A percentile compares a stretch with the other conserved stretches of the same genome.
These are phyloP conservation scores for Malurus elegans DNA, from an alignment of 2,113 vertebrate genomes.

Conservation along the genomic window DNA sequence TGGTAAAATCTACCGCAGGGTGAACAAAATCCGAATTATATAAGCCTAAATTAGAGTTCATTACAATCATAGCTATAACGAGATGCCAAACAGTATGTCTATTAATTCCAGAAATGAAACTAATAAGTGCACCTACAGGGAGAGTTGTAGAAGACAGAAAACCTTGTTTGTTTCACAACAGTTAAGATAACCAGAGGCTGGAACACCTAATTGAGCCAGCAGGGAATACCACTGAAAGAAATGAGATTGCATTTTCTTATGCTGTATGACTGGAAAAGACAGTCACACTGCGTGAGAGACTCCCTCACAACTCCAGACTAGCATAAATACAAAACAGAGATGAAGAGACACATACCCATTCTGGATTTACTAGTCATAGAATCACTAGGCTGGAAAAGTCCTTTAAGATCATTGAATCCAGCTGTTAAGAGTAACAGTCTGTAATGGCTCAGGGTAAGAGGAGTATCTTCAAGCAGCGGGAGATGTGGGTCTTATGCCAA, in stretches of 20 bases:
- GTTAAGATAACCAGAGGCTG: neutral
- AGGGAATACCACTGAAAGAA: neutral
- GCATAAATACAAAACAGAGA: neutral
- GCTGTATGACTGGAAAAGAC: neutral
- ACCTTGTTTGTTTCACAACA: neutral
- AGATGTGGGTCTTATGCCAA: neutral
- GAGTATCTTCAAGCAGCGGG: neutral
- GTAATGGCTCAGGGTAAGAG: neutral
- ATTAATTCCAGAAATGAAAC: neutral
- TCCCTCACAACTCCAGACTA: fast-evolving
- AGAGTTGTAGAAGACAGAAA: neutral
- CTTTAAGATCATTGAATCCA: neutral
- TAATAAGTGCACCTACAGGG: neutral
- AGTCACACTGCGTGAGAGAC: neutral
- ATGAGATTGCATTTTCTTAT: neutral
- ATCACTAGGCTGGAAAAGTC: neutral
- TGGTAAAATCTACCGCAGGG: neutral
- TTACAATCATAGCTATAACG: neutral
- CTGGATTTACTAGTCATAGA: neutral
- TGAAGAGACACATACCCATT: neutral
- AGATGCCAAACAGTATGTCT: neutral
- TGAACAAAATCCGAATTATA: neutral
- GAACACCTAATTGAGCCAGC: neutral
- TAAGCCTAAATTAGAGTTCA: neutral
- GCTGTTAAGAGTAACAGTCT: neutral